Conservation (phyloP, 2,113 vertebrate species). For the Sitta europaea region DNA sequence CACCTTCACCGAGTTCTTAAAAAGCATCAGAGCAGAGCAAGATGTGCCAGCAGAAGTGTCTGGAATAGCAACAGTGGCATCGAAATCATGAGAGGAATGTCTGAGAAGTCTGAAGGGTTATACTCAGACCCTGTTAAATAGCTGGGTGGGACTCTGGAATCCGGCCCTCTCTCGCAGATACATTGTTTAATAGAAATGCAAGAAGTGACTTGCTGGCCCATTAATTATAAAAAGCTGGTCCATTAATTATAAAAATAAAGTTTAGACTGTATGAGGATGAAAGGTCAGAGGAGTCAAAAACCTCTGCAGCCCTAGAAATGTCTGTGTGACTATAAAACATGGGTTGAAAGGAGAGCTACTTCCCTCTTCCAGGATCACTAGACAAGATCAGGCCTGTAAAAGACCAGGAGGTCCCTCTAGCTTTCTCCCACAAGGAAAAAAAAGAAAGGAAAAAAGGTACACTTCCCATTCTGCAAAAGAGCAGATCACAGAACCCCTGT, state of each 20-base stretch:
- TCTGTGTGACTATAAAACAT: not conserved
- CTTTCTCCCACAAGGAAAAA: not conserved
- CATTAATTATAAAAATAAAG: not conserved
- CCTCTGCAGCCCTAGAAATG: not conserved
- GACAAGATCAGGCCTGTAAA: not conserved
- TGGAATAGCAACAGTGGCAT: not conserved
- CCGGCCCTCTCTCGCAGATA: not conserved
- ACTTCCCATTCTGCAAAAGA: not conserved
- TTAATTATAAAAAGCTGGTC: not conserved
- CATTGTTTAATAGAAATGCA: not conserved
- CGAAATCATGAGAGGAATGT: not conserved
- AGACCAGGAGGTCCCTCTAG: not conserved
- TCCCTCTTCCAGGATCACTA: not conserved
- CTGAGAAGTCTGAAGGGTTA: not conserved
- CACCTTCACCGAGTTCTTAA: not conserved
- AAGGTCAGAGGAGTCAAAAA: not conserved
- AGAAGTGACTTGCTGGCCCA: not conserved
- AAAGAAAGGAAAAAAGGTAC: not conserved
- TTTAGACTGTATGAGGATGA: not conserved
- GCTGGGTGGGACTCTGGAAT: not conserved
- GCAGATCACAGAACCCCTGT: not conserved
- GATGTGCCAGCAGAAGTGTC: not conserved
- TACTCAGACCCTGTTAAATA: not conserved
- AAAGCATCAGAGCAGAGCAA: not conserved
- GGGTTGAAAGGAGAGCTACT: not conserved